Conservation (phyloP, 2,888 invertebrate genomes). For the Chirona hameri region DNA sequence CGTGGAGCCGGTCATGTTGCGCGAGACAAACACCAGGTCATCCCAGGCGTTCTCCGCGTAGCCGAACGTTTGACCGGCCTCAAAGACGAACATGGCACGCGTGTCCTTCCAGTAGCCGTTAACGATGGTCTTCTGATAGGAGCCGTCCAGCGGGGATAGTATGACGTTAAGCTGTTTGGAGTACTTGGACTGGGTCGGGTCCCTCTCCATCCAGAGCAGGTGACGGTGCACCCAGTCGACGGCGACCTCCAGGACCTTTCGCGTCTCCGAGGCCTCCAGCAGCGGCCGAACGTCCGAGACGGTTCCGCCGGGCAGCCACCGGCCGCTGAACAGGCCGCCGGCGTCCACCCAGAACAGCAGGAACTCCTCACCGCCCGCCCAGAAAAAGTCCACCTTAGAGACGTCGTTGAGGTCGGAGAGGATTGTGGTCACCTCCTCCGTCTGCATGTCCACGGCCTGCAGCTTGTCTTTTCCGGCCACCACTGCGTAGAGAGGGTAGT, state of each 20-base stretch:
- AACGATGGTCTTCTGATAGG: neutral
- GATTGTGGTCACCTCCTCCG: neutral
- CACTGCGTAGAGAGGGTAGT: neutral
- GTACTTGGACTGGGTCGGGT: neutral
- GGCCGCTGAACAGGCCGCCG: neutral
- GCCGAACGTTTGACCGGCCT: neutral
- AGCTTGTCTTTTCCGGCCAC: neutral
- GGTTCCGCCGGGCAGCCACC: neutral
- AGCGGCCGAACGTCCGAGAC: neutral
- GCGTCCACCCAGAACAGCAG: constrained; percentile 4
- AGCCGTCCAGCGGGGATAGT: neutral
- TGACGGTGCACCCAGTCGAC: neutral
- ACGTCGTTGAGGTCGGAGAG: neutral
- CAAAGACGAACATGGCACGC: neutral
- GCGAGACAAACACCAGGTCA: neutral
- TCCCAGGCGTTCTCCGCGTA: neutral
- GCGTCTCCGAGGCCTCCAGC: neutral
- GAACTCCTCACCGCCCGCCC: neutral
- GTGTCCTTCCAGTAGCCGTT: too few relatives aligned
- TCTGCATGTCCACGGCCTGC: neutral
- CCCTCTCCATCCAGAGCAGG: neutral
- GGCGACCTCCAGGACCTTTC: neutral
- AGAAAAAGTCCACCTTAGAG: neutral
- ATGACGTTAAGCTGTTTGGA: neutral
- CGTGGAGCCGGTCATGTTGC: neutral